Conservation (phyloP, 2,797 vertebrate genomes). For the Acanthornis magna region DNA sequence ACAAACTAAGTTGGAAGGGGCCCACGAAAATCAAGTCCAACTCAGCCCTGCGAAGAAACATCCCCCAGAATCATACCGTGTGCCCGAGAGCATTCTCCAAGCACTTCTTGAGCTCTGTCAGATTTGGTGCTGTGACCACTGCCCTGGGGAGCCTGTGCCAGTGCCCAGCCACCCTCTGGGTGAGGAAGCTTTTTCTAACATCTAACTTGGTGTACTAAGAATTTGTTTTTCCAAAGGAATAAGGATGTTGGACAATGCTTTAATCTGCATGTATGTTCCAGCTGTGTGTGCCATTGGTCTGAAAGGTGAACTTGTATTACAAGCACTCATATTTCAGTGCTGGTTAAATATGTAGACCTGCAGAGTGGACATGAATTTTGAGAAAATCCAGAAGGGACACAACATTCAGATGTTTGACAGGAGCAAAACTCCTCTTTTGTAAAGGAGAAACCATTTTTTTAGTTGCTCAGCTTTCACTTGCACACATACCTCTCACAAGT, state of each 20-base stretch:
- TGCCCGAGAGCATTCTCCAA: background rate
- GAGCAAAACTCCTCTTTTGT: background rate
- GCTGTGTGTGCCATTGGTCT: background rate
- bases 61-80: background rate
- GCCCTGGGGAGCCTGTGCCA: background rate
- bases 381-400: background rate
- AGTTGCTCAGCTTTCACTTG: background rate
- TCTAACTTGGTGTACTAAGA: background rate
- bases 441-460: background rate
- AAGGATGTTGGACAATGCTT: background rate
- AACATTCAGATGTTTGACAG: background rate
- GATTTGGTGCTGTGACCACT: background rate
- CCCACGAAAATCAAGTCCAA: background rate
- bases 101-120: background rate
- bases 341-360: background rate
- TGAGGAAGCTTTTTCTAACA: background rate
- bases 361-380: background rate
- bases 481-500: background rate
- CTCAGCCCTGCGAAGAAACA: background rate
- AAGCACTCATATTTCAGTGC: background rate
- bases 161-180: background rate
- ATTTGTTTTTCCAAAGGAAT: background rate
- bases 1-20: background rate
- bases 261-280: background rate
- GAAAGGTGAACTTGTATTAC: background rate